These are phyloP conservation scores for Drosophila subquinaria DNA, from an alignment of 2,888 invertebrate species.

Conservation along the genomic window DNA sequence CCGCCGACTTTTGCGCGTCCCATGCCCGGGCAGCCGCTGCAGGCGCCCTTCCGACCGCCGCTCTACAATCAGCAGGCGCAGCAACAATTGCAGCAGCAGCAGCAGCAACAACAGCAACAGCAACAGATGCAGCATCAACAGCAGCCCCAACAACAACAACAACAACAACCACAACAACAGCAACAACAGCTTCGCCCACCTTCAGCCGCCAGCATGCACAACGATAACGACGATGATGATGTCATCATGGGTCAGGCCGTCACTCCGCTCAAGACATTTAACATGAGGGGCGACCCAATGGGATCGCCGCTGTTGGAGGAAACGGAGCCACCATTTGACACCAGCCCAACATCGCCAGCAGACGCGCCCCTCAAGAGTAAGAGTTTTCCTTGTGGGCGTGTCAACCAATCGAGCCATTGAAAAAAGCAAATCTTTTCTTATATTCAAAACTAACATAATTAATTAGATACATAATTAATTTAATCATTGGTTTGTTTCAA, in stretches of 20 bases:
- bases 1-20: constrained; percentile 74
- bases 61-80: constrained; percentile 68
- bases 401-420: constrained; percentile 53
- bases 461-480: constrained; percentile 15
- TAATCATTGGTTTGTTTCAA: constrained; percentile 7
- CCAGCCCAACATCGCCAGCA: constrained; percentile 35
- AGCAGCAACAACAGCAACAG: constrained; percentile 47
- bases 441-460: not conserved
- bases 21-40: constrained; percentile 72
- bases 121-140: constrained; percentile 49
- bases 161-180: constrained; percentile 47
- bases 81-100: constrained; percentile 64
- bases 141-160: constrained; percentile 41
- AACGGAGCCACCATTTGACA: constrained; percentile 69
- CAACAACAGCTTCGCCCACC: constrained; percentile 68
- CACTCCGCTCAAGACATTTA: constrained; percentile 81
- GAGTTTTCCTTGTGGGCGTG: constrained; percentile 13
- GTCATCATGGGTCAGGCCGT: constrained; percentile 84
- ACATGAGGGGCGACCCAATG: constrained; percentile 75
- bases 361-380: constrained; percentile 42
- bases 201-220: constrained; percentile 66
- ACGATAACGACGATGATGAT: constrained; percentile 85
- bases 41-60: constrained; percentile 80
- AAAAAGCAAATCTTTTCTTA: not conserved
- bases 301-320: constrained; percentile 77